Evolutionary conservation across 2,113 vertebrate species (phyloP).

Genomic region (Poecile atricapillus): DNA sequence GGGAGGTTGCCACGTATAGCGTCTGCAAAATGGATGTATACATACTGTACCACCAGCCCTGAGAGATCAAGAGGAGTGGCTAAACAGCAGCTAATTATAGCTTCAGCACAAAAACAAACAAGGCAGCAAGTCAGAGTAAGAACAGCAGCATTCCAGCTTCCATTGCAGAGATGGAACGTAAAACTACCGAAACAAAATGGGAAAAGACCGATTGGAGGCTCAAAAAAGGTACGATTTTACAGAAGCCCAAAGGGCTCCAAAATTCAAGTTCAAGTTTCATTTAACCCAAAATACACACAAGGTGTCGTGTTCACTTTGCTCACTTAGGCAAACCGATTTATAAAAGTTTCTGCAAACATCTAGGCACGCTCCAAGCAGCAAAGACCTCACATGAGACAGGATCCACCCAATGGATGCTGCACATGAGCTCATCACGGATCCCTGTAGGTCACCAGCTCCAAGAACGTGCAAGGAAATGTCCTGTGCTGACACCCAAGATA

Average conservation of each 20-base stretch:
- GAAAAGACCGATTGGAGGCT: background rate
- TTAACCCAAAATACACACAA: background rate
- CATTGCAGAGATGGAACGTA: background rate
- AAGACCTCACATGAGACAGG: background rate
- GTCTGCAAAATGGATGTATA: background rate
- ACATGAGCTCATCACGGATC: rapidly evolving
- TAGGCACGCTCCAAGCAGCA: background rate
- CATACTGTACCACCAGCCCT: background rate
- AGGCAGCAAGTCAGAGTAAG: background rate
- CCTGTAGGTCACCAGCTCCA: background rate
- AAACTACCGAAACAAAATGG: background rate
- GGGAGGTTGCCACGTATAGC: no score
- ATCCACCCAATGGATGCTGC: background rate
- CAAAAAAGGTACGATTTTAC: background rate
- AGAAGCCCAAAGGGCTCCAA: background rate
- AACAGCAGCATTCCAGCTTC: background rate
- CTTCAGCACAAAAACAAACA: constrained; percentile 5
- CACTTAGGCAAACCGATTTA: background rate
- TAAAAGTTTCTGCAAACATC: background rate
- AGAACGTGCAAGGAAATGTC: rapidly evolving
- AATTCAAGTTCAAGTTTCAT: background rate
- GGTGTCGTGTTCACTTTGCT: background rate
- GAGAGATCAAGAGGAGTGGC: background rate
- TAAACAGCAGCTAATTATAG: background rate
- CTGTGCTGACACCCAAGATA: background rate